Percentiles rank a stretch among this genome's conserved stretches.
phyloP scores from a whole-genome alignment of 2,113 vertebrate species.

The Platichthys stellatus region DNA sequence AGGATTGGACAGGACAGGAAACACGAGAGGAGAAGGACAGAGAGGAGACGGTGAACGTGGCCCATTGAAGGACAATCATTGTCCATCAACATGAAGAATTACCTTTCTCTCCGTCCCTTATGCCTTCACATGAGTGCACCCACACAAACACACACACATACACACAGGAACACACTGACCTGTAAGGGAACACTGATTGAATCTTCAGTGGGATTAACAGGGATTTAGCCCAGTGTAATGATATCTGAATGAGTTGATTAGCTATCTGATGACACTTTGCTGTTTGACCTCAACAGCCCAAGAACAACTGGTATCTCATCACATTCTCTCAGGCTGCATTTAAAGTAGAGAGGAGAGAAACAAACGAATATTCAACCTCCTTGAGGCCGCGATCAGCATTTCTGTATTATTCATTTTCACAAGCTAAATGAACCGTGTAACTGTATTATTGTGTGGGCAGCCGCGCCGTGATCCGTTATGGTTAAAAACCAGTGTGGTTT shows the following conservation, averaged over 20 bases:
- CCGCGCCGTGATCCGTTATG: conserved; percentile 32
- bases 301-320: conserved; percentile 57
- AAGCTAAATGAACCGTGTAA: conserved; percentile 52
- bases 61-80: conserved; percentile 78
- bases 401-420: conserved; percentile 1
- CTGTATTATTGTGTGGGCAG: conserved; percentile 47
- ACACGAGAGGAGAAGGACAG: conserved; percentile 48
- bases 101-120: conserved; percentile 64
- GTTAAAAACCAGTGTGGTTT: conserved; percentile 47
- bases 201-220: conserved; percentile 78
- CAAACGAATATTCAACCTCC: background rate
- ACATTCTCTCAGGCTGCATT: conserved; percentile 29
- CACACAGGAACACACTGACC: conserved; percentile 64
- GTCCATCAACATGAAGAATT: conserved; percentile 79
- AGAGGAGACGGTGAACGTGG: conserved; percentile 55
- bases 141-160: conserved; percentile 52
- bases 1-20: conserved; percentile 35
- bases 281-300: conserved; percentile 75
- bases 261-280: conserved; percentile 75
- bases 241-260: conserved; percentile 80
- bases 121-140: conserved; percentile 35
- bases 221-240: conserved; percentile 79
- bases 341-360: conserved; percentile 16
- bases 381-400: conserved; percentile 22
- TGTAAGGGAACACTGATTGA: conserved; percentile 73